Evolutionary conservation across 2,888 invertebrate species (phyloP).

Genomic region (Toxonevra muliebris): DNA sequence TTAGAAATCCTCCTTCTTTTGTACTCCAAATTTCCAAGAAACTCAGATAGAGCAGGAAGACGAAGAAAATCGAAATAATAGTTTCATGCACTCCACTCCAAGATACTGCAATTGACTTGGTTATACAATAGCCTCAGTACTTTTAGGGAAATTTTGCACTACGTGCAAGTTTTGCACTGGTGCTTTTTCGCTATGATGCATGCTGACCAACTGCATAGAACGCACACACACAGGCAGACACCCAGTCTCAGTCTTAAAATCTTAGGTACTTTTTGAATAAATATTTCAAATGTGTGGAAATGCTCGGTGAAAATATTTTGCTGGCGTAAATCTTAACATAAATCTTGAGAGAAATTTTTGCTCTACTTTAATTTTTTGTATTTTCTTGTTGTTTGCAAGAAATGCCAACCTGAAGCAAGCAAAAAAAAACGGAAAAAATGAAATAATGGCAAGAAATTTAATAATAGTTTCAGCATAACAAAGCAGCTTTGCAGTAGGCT

Average conservation of each 20-base stretch:
- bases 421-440: conserved; percentile 4
- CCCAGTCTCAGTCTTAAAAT: neutral
- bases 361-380: neutral
- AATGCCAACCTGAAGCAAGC: conserved; percentile 1
- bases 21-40: too few species aligned
- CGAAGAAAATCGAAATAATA: too few species aligned
- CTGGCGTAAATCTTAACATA: conserved; percentile 23
- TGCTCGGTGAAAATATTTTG: conserved; percentile 12
- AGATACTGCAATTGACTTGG: too few species aligned
- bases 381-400: neutral
- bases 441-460: conserved; percentile 28
- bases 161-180: too few species aligned
- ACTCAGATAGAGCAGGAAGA: too few species aligned
- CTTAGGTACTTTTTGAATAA: neutral
- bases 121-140: too few species aligned
- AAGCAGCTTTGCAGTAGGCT: neutral
- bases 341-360: conserved; percentile 26
- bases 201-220: too few species aligned
- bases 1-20: too few species aligned
- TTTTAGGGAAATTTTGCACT: too few species aligned
- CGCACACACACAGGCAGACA: neutral
- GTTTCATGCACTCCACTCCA: too few species aligned
- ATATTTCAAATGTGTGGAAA: neutral
- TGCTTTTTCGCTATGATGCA: too few species aligned
- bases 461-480: conserved; percentile 23